These are phyloP conservation scores for Streblospio benedicti DNA, from an alignment of 1,140 invertebrate genomes.

Conservation along the genomic window DNA sequence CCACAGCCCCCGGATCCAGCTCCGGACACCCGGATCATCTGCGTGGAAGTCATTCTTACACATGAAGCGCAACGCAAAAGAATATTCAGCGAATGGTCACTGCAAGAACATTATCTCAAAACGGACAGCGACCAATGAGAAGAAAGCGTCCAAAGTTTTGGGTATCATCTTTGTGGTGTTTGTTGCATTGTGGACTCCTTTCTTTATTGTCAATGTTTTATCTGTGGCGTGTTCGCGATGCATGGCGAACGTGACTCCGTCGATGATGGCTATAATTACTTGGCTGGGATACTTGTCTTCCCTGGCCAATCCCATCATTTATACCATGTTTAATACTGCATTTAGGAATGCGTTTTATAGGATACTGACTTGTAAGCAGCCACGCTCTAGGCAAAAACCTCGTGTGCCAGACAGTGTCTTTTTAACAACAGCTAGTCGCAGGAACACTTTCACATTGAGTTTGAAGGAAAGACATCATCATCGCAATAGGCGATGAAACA, in stretches of 20 bases:
- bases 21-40: not conserved
- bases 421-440: no score
- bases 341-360: slow-evolving; percentile 41
- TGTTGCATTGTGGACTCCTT: slow-evolving; percentile 44
- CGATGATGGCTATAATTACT: slow-evolving; percentile 37
- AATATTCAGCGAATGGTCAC: no score
- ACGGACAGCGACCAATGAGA: slow-evolving; percentile 38
- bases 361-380: slow-evolving; percentile 36
- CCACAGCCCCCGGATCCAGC: not conserved
- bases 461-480: no score
- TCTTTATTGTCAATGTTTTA: slow-evolving; percentile 44
- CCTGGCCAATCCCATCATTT: slow-evolving; percentile 47
- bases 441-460: no score
- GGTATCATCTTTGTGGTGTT: slow-evolving; percentile 46
- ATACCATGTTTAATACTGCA: slow-evolving; percentile 47
- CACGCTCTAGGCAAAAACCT: no score
- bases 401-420: no score
- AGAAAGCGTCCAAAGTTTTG: slow-evolving; percentile 41
- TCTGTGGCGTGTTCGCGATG: slow-evolving; percentile 31
- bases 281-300: slow-evolving; percentile 48
- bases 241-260: slow-evolving; percentile 24
- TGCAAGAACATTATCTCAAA: slow-evolving; percentile 26
- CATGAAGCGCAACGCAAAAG: no score
- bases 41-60: slow-evolving; percentile 5
- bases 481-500: no score